Conservation (phyloP, 2,797 vertebrate genomes). For the Syndactyla subalaris region DNA sequence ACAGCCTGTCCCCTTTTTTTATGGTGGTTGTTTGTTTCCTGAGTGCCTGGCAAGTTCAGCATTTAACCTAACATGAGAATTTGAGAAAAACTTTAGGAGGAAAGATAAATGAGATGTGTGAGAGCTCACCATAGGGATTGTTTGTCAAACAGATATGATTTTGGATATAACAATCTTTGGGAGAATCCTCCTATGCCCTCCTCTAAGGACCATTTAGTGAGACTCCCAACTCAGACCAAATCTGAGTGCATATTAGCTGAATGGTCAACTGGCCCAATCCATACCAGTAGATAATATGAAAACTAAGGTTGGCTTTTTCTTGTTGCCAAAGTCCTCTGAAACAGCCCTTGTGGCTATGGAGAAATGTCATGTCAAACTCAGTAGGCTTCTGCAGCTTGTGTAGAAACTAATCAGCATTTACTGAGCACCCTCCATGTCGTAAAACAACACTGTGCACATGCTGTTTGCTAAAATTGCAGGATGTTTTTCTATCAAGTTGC, state of each 20-base stretch:
- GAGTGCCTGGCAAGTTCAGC: neutral
- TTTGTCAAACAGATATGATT: neutral
- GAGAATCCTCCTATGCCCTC: neutral
- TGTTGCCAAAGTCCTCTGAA: neutral
- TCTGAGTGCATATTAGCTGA: rapidly evolving
- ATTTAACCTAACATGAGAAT: neutral
- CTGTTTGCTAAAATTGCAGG: constrained; percentile 51
- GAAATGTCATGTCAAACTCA: constrained; percentile 10
- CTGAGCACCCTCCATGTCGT: neutral
- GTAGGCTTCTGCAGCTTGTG: neutral
- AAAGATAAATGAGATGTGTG: neutral
- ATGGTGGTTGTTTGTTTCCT: neutral
- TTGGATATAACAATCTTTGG: neutral
- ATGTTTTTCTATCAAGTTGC: constrained; percentile 43
- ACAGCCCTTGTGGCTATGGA: neutral
- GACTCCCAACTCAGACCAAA: neutral
- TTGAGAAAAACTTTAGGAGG: neutral
- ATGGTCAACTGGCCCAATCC: neutral
- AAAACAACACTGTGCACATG: constrained; percentile 19
- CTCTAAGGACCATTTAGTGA: neutral
- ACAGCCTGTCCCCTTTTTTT: neutral
- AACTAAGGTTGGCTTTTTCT: neutral
- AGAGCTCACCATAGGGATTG: neutral
- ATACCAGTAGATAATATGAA: neutral
- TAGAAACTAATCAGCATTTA: constrained; percentile 26